These are phyloP conservation scores for Polypterus senegalus DNA, from an alignment of 2,113 vertebrate genomes.

Conservation along the genomic window DNA sequence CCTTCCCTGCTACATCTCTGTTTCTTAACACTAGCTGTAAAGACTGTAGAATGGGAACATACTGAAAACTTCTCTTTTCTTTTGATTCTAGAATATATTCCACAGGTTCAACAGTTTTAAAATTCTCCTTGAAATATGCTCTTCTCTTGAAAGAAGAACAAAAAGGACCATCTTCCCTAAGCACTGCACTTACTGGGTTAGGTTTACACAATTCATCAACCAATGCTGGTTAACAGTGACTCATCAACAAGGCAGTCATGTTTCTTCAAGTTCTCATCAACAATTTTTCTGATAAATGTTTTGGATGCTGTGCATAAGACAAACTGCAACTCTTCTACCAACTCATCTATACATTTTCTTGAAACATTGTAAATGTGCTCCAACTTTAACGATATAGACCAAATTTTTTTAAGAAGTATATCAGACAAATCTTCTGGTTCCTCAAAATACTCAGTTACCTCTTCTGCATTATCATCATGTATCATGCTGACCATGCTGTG, in stretches of 20 bases:
- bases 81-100: constrained; percentile 15
- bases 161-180: constrained; percentile 9
- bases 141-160: constrained; percentile 8
- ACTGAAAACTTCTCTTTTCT: constrained; percentile 7
- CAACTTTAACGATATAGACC: constrained; percentile 12
- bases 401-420: constrained; percentile 6
- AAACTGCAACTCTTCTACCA: constrained; percentile 13
- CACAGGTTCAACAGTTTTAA: constrained; percentile 10
- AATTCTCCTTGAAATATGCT: constrained; percentile 8
- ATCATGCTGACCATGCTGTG: constrained; percentile 7
- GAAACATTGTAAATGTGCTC: constrained; percentile 14
- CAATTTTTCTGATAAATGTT: constrained; percentile 6
- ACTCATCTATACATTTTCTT: constrained; percentile 11
- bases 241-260: constrained; percentile 14
- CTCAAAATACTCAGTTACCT: constrained; percentile 13
- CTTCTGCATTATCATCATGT: constrained; percentile 8
- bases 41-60: constrained; percentile 16
- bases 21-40: constrained; percentile 8
- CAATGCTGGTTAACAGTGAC: constrained; percentile 1
- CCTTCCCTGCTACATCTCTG: too few relatives aligned
- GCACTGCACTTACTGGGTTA: background rate
- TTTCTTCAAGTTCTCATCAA: constrained; percentile 4
- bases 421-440: constrained; percentile 12
- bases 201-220: constrained; percentile 9
- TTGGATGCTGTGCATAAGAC: background rate